phyloP scores from a whole-genome alignment of 2,113 vertebrate species.

The Melanostigma gelatinosum region DNA sequence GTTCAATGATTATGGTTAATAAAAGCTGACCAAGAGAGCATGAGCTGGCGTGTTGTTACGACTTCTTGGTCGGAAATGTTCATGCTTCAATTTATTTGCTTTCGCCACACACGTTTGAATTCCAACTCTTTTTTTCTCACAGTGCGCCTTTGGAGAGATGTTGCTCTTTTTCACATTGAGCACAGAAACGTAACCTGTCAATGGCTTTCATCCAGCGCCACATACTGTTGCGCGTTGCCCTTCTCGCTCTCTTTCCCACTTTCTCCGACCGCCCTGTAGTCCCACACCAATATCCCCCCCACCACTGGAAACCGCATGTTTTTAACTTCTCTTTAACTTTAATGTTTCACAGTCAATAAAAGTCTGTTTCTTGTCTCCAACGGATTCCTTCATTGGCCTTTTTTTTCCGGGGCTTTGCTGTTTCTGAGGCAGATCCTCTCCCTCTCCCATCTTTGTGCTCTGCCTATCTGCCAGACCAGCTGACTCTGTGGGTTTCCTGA shows the following conservation, averaged over 20 bases:
- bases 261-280: neutral
- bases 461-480: conserved; percentile 18
- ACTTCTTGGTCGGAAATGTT: conserved; percentile 37
- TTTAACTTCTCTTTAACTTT: conserved; percentile 43
- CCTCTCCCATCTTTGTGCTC: neutral
- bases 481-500: conserved; percentile 51
- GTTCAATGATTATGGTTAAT: conserved; percentile 72
- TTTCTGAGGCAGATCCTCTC: conserved; percentile 20
- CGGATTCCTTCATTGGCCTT: conserved; percentile 36
- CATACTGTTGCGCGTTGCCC: neutral
- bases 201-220: conserved; percentile 2
- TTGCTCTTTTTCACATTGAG: neutral
- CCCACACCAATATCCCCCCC: neutral
- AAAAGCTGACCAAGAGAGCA: conserved; percentile 55
- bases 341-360: conserved; percentile 52
- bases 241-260: neutral
- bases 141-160: neutral
- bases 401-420: conserved; percentile 31
- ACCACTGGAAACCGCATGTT: neutral
- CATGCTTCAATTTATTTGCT: conserved; percentile 34
- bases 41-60: conserved; percentile 49
- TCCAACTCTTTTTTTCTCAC: conserved; percentile 11
- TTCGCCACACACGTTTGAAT: conserved; percentile 16
- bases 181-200: neutral
- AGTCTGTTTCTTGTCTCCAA: conserved; percentile 27